phyloP scores from a whole-genome alignment of 2,113 vertebrate species.

The Pantherophis guttatus region DNA sequence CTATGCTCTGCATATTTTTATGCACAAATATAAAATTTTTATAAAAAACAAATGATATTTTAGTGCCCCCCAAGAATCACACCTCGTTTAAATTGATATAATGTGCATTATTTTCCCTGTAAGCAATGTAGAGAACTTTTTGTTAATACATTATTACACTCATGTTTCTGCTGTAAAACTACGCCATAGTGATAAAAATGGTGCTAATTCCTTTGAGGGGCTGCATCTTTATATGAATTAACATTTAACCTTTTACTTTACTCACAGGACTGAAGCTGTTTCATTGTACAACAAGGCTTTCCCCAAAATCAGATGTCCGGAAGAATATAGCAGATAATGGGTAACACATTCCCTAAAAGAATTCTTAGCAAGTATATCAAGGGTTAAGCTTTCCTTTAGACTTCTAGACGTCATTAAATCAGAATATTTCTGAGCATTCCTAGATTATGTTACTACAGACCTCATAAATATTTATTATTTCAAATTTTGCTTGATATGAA shows the following conservation, averaged over 20 bases:
- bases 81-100: not conserved
- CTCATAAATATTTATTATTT: constrained; percentile 2
- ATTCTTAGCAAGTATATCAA: not conserved
- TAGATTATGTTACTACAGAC: not conserved
- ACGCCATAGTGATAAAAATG: not conserved
- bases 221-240: not conserved
- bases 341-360: not conserved
- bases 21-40: not conserved
- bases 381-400: not conserved
- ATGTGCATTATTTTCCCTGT: not conserved
- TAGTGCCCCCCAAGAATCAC: not conserved
- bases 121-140: not conserved
- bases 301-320: not conserved
- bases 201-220: not conserved
- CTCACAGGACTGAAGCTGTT: not conserved
- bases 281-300: not conserved
- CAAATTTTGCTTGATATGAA: not conserved
- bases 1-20: not conserved
- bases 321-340: not conserved
- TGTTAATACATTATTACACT: not conserved
- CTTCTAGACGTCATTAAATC: not conserved
- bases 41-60: not conserved
- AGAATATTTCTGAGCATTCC: not conserved
- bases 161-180: not conserved
- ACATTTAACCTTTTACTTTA: not conserved